Evolutionary conservation across 1,140 invertebrate genomes (phyloP), one percentile per base, ranked within the genome.

Genomic region (Nymphalis io): DNA sequence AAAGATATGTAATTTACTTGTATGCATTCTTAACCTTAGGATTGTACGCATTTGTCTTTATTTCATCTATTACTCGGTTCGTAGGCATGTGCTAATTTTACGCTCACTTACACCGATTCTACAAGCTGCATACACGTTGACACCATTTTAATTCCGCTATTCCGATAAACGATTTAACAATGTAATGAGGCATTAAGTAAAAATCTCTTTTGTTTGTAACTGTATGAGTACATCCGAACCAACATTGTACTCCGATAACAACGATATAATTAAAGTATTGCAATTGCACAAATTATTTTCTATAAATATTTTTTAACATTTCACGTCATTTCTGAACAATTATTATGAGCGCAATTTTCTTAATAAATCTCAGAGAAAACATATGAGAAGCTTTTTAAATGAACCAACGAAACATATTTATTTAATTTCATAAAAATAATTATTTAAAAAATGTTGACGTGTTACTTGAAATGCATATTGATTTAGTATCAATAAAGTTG

Each of bases 81-180:
- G 60, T 20, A 63, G 42, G 42, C 46, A 1, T 23, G 60, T 51
- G 60, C 60, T 51, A 63, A 62, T 62, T 62, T 62, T 62, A 62
- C 46, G 27, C 60, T 62, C 27, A 63, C 60, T 53, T 63, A 63
- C 60, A 20, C 6, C 23, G 44, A 63, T 63, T 46, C 23, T 46
- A 61, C 60, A 61, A 61, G 23, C 38, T 60, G 23, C 59, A 27
- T 60, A 60, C 39, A 46, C 8, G 40, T 48, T 33, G 42, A 61
- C 60, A 61, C 60, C 21, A 61, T 42, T 61, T 27, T 20, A 38
- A 61, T 48, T 48, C 60, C 40, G n/a, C 44, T 48, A 48, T 61
- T 61, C 40, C 15, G 48, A 20, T 51, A 20, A 51, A 21, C 42
- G 42, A 46, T 46, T 46, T 46, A 46, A 46, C 42, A n/a, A 15